phyloP scores from a whole-genome alignment of 64 coral and sea anemone genomes.

The Acropora tenuis region DNA sequence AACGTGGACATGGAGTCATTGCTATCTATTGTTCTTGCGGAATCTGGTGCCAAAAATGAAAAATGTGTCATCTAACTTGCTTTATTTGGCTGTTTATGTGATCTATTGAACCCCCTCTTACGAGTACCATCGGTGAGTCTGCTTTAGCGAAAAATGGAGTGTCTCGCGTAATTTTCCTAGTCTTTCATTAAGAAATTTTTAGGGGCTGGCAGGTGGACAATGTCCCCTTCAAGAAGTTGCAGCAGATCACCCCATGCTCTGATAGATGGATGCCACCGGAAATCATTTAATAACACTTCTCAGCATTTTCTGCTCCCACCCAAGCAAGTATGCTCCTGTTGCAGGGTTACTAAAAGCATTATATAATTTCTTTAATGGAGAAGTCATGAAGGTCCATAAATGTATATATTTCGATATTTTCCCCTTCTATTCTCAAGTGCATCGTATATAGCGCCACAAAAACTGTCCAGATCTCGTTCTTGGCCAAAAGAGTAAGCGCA shows the following conservation, averaged over 20 bases:
- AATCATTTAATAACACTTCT: slow-evolving; percentile 65
- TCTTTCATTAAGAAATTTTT: slow-evolving; percentile 35
- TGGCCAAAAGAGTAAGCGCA: slow-evolving; percentile 1
- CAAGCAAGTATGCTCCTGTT: slow-evolving; percentile 55
- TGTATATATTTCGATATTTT: slow-evolving; percentile 64
- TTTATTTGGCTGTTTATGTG: slow-evolving; percentile 34
- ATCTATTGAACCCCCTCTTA: background rate
- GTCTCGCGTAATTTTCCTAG: slow-evolving; percentile 31
- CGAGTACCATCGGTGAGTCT: slow-evolving; percentile 32
- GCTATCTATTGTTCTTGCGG: background rate
- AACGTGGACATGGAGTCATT: background rate
- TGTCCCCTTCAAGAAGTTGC: slow-evolving; percentile 54
- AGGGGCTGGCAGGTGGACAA: slow-evolving; percentile 49
- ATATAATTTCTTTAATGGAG: slow-evolving; percentile 56
- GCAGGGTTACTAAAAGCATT: slow-evolving; percentile 65
- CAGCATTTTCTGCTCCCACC: slow-evolving; percentile 46
- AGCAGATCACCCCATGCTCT: slow-evolving; percentile 66
- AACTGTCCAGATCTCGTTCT: slow-evolving; percentile 16
- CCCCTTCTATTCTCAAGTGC: slow-evolving; percentile 29
- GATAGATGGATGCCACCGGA: slow-evolving; percentile 53
- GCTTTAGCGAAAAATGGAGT: slow-evolving; percentile 65
- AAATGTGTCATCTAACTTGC: slow-evolving; percentile 3
- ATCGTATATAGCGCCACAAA: slow-evolving; percentile 33
- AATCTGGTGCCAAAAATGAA: slow-evolving; percentile 23
- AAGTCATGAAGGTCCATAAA: slow-evolving; percentile 52